These are phyloP conservation scores for Tokudaia muenninki DNA, from an alignment of 2,797 vertebrate genomes.

Conservation along the genomic window DNA sequence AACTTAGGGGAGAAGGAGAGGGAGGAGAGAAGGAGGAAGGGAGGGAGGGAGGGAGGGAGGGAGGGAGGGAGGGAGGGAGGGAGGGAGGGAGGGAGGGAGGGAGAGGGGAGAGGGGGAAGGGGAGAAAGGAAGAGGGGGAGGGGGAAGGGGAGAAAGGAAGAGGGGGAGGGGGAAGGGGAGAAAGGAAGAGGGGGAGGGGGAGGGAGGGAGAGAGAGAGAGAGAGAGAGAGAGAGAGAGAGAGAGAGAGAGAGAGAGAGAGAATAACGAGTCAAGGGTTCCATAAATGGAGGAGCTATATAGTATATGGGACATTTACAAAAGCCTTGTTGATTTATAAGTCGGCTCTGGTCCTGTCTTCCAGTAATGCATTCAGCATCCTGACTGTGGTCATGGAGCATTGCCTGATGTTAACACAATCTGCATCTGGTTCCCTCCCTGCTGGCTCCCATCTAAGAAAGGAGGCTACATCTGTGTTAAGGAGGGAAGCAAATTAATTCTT, in stretches of 20 bases:
- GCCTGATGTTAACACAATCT: neutral
- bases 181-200: neutral
- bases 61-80: too few species aligned
- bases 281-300: constrained; percentile 51
- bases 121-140: neutral
- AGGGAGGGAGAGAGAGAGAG: neutral
- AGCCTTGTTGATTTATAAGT: constrained; percentile 67
- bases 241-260: neutral
- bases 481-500: constrained; percentile 56
- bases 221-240: neutral
- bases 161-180: too few species aligned
- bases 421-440: constrained; percentile 13
- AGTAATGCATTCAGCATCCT: constrained; percentile 40
- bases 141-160: neutral
- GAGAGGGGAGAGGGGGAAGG: neutral
- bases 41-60: neutral
- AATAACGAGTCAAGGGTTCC: constrained; percentile 49
- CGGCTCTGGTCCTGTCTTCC: constrained; percentile 43
- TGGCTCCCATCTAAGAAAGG: constrained; percentile 51
- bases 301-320: constrained; percentile 60
- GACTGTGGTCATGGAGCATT: constrained; percentile 11
- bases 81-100: neutral
- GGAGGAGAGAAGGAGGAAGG: neutral
- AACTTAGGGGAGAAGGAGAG: neutral
- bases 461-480: constrained; percentile 54